A percentile compares a stretch with the other conserved stretches of the same genome.
Evolutionary conservation across 2,888 invertebrate species (phyloP).

Genomic region (Andrena camellia): DNA sequence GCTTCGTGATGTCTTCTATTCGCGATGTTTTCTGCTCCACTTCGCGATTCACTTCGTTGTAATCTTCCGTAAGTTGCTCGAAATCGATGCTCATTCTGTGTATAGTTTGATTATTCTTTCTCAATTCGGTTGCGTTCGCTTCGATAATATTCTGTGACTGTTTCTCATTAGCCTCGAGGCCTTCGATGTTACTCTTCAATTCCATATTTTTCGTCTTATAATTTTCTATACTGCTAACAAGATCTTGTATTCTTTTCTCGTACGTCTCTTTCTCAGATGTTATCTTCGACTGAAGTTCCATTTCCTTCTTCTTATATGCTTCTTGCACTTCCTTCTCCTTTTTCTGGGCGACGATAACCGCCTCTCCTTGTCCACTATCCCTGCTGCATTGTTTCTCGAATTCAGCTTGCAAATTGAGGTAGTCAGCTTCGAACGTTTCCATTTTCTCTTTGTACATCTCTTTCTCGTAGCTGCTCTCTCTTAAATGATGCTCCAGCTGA

Average conservation of each 20-base stretch:
- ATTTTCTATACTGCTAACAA: constrained; percentile 69
- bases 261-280: constrained; percentile 71
- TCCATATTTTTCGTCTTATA: constrained; percentile 78
- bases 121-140: constrained; percentile 80
- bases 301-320: constrained; percentile 69
- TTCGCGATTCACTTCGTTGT: constrained; percentile 84
- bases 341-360: constrained; percentile 75
- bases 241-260: constrained; percentile 72
- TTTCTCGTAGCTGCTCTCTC: constrained; percentile 76
- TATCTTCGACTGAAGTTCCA: constrained; percentile 74
- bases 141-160: constrained; percentile 81
- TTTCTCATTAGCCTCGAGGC: constrained; percentile 76
- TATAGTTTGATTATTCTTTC: constrained; percentile 82
- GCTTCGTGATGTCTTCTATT: constrained; percentile 79
- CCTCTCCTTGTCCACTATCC: constrained; percentile 55
- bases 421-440: constrained; percentile 73
- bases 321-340: constrained; percentile 72
- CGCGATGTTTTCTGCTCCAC: constrained; percentile 81
- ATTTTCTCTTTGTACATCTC: constrained; percentile 74
- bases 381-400: constrained; percentile 69
- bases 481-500: constrained; percentile 70
- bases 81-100: constrained; percentile 84
- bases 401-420: constrained; percentile 74
- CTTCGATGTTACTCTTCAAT: constrained; percentile 76
- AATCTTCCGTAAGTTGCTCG: constrained; percentile 81